phyloP scores from a whole-genome alignment of 2,797 vertebrate species.

The Chaunax sp. region DNA sequence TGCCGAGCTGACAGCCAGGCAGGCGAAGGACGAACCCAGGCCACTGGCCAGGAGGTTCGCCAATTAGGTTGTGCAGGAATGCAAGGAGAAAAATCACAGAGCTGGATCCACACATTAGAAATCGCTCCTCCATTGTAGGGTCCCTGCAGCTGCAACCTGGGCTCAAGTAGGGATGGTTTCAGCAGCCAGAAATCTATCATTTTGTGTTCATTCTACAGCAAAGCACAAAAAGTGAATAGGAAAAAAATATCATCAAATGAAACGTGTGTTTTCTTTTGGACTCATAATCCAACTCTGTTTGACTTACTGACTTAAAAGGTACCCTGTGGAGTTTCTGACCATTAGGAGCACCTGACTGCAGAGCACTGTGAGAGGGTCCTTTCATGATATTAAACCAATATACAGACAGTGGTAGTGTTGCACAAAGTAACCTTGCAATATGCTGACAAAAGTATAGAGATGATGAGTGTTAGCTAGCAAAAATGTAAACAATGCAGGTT shows the following conservation, averaged over 20 bases:
- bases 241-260: neutral
- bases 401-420: neutral
- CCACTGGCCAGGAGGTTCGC: slow-evolving; percentile 64
- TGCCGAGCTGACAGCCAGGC: slow-evolving; percentile 69
- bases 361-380: neutral
- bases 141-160: slow-evolving; percentile 16
- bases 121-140: slow-evolving; percentile 42
- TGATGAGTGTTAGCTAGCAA: too few relatives aligned
- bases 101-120: slow-evolving; percentile 39
- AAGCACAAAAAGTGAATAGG: neutral
- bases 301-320: neutral
- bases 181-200: neutral
- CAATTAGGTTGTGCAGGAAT: slow-evolving; percentile 79
- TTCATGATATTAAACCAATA: slow-evolving; percentile 1
- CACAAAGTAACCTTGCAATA: too few relatives aligned
- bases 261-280: neutral
- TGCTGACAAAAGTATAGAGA: too few relatives aligned
- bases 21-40: slow-evolving; percentile 53
- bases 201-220: slow-evolving; percentile 3
- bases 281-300: neutral
- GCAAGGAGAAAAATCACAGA: slow-evolving; percentile 59
- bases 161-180: neutral
- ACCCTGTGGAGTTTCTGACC: neutral
- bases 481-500: neutral
- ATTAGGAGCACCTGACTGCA: neutral